Percentiles rank a stretch among this genome's conserved stretches.
Conservation (phyloP, 2,888 invertebrate genomes). For the Cerceris rybyensis region DNA sequence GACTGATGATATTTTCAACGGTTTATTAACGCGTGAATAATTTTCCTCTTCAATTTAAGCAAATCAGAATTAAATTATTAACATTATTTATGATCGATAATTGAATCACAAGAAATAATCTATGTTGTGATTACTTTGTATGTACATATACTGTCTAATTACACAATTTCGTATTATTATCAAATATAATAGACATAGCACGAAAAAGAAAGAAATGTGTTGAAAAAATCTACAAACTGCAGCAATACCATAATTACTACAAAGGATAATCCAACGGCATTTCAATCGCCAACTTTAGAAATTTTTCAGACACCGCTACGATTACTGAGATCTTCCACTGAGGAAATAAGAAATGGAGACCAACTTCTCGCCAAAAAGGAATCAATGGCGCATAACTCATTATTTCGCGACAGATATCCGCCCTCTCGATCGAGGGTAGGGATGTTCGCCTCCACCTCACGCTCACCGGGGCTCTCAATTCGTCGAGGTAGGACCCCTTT, state of each 20-base stretch:
- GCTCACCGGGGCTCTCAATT: neutral
- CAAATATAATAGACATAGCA: too few relatives aligned
- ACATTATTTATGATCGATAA: too few relatives aligned
- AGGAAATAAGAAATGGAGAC: neutral
- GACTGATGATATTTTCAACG: too few relatives aligned
- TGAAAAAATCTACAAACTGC: neutral
- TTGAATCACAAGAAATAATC: too few relatives aligned
- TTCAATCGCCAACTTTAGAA: neutral
- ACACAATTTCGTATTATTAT: too few relatives aligned
- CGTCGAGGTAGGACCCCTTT: too few relatives aligned
- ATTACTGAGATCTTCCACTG: neutral
- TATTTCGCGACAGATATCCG: constrained; percentile 52
- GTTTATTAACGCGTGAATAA: too few relatives aligned
- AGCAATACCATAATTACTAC: neutral
- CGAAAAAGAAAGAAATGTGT: too few relatives aligned
- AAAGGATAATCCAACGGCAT: neutral
- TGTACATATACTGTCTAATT: too few relatives aligned
- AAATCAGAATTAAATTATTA: too few relatives aligned
- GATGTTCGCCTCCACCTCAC: neutral
- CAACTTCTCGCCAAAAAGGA: constrained; percentile 4
- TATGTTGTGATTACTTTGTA: too few relatives aligned
- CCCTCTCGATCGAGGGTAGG: constrained; percentile 13
- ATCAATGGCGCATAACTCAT: constrained; percentile 56
- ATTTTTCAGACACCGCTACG: neutral
- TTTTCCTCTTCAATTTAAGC: too few relatives aligned